These are phyloP conservation scores for Enteromius fasciolatus DNA, from an alignment of 2,797 vertebrate species.

Conservation along the genomic window DNA sequence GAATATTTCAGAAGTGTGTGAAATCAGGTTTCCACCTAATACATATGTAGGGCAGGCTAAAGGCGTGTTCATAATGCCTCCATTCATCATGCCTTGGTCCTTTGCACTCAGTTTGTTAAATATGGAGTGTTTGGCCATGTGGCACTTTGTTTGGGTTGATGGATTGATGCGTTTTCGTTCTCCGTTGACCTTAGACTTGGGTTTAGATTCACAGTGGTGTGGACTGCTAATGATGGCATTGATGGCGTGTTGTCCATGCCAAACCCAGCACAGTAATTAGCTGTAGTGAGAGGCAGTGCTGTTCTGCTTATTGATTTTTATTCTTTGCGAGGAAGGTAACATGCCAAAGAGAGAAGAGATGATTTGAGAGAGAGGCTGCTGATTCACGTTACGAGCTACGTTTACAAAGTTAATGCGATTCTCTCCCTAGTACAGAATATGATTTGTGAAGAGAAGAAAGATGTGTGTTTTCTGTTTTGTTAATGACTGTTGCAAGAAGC, in stretches of 20 bases:
- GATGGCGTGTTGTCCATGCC: slow-evolving; percentile 62
- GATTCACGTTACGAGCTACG: slow-evolving; percentile 54
- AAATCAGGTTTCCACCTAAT: slow-evolving; percentile 20
- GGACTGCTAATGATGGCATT: slow-evolving; percentile 70
- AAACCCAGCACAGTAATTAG: slow-evolving; percentile 72
- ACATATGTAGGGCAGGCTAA: slow-evolving; percentile 5
- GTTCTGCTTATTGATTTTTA: slow-evolving; percentile 72
- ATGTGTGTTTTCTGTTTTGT: not conserved
- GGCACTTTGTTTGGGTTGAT: slow-evolving; percentile 52
- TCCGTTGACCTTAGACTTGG: slow-evolving; percentile 68
- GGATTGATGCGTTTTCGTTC: slow-evolving; percentile 67
- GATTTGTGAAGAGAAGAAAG: slow-evolving; percentile 11
- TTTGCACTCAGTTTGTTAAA: slow-evolving; percentile 35
- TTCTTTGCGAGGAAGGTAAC: slow-evolving; percentile 61
- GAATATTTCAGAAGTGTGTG: slow-evolving; percentile 27
- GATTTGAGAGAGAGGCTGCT: slow-evolving; percentile 57
- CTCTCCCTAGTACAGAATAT: not conserved
- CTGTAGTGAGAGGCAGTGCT: slow-evolving; percentile 63
- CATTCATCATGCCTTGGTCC: slow-evolving; percentile 2
- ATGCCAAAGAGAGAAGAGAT: slow-evolving; percentile 61
- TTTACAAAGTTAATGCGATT: slow-evolving; percentile 43
- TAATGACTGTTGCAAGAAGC: slow-evolving; percentile 9
- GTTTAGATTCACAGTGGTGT: slow-evolving; percentile 63
- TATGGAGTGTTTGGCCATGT: slow-evolving; percentile 52
- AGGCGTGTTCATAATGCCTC: not conserved